Evolutionary conservation across 1,140 invertebrate species (phyloP), one percentile per base, ranked within the genome.

Genomic region (Oreohelix idahoensis): DNA sequence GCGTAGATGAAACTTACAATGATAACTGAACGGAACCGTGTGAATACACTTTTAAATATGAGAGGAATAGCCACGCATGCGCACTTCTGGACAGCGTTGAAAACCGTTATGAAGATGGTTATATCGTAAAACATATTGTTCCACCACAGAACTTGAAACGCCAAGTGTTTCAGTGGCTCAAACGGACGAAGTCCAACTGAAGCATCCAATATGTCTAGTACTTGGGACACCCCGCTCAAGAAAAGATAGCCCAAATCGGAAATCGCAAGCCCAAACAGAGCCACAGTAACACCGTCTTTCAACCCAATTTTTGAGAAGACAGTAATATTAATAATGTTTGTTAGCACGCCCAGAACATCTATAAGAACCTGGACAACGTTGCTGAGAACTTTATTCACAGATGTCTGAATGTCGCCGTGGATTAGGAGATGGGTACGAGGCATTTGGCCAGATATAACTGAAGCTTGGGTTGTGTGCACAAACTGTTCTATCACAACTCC

Each of bases 61-160:
- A 74, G 38, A 26, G 71, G 71, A 13, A 74, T 42, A 5, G 26
- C 38, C 38, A 74, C 71, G 38, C 71, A 74, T 26, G 38, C 38
- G 42, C 71, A 74, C n/a, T 74, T 74, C 71, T 74, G 71, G 39
- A 74, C 71, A n/a, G 71, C 71, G 23, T 42, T 39, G 71, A 74
- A 74, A 26, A 74, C 71, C 8, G 35, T 74, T 5, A 74, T 26
- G 71, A 38, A 39, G 38, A 49, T 42, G 23, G 71, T 42, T 36
- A 74, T 39, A 23, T 39, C 42, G 71, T 74, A 74, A 32, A 66
- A 66, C n/a, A 66, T 66, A 26, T 49, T 74, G 38, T 42, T 39
- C n/a, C 17, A 74, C 71, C 38, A 74, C 1, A 39, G 71, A 39
- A 49, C 71, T 39, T 49, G 38, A 35, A 10, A 39, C 2, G 51